Evolutionary conservation across 1,140 invertebrate species (phyloP).

Genomic region (Drosophila mauritiana): DNA sequence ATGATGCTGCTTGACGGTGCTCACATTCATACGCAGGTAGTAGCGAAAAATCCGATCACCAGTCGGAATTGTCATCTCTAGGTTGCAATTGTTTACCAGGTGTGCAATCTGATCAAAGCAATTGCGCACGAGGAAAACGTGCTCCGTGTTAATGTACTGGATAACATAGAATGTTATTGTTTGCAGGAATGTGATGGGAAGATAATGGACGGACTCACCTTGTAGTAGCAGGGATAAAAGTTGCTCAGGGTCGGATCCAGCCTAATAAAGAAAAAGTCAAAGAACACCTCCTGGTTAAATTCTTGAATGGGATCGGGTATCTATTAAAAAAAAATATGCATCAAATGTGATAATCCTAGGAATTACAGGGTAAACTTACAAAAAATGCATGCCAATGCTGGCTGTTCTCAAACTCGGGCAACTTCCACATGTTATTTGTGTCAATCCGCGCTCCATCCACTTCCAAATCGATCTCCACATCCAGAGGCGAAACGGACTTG

Average conservation of each 20-base stretch:
- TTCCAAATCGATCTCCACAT: conserved; percentile 58
- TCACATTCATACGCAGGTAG: conserved; percentile 70
- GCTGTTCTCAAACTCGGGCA: conserved; percentile 54
- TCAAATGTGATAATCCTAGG: no score
- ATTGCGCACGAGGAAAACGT: conserved; percentile 69
- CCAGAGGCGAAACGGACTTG: conserved; percentile 60
- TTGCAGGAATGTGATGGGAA: background rate
- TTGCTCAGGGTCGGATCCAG: conserved; percentile 44
- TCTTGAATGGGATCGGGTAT: conserved; percentile 57
- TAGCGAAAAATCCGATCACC: conserved; percentile 23
- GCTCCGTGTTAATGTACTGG: conserved; percentile 54
- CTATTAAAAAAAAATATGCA: conserved; percentile 14
- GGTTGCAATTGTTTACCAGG: conserved; percentile 47
- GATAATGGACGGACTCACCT: conserved; percentile 31
- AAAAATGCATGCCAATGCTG: conserved; percentile 72
- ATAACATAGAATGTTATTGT: background rate
- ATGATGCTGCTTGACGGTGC: conserved; percentile 48
- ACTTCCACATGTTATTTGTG: conserved; percentile 31
- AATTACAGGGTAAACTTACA: conserved; percentile 25
- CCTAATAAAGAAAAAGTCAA: conserved; percentile 62
- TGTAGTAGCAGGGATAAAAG: conserved; percentile 80
- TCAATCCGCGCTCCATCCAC: conserved; percentile 64
- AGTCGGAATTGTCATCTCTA: conserved; percentile 61
- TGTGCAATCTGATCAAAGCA: conserved; percentile 70
- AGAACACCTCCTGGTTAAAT: conserved; percentile 52